Percentiles rank a stretch among this genome's conserved stretches.
Conservation (phyloP, 2,797 vertebrate genomes). For the Oceanodroma leucorhoa region DNA sequence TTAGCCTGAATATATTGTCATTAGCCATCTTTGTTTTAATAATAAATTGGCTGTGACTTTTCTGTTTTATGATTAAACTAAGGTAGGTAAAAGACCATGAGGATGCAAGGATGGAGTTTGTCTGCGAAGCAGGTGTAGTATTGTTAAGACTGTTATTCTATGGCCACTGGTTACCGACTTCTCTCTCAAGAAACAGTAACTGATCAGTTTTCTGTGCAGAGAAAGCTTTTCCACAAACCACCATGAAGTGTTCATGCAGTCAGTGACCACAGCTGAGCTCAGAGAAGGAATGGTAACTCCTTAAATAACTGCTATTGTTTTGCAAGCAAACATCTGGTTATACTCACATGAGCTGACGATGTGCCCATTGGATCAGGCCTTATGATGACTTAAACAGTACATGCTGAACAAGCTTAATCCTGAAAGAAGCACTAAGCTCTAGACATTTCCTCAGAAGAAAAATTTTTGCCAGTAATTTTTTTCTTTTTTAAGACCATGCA, state of each 20-base stretch:
- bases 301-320: background rate
- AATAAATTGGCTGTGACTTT: background rate
- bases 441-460: background rate
- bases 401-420: background rate
- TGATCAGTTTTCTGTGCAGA: background rate
- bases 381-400: background rate
- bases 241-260: background rate
- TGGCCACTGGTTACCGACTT: background rate
- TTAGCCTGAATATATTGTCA: background rate
- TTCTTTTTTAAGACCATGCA: background rate
- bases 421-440: background rate
- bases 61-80: background rate
- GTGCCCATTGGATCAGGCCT: background rate
- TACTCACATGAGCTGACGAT: background rate
- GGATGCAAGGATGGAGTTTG: background rate
- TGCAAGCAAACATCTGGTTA: constrained; percentile 28
- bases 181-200: background rate
- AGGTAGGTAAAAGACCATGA: background rate
- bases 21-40: background rate
- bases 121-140: background rate
- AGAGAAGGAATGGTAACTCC: background rate
- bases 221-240: background rate
- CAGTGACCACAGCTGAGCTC: background rate
- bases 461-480: background rate
- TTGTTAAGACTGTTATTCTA: background rate